phyloP scores from a whole-genome alignment of 2,888 invertebrate species.

The Eupithecia exiguata region DNA sequence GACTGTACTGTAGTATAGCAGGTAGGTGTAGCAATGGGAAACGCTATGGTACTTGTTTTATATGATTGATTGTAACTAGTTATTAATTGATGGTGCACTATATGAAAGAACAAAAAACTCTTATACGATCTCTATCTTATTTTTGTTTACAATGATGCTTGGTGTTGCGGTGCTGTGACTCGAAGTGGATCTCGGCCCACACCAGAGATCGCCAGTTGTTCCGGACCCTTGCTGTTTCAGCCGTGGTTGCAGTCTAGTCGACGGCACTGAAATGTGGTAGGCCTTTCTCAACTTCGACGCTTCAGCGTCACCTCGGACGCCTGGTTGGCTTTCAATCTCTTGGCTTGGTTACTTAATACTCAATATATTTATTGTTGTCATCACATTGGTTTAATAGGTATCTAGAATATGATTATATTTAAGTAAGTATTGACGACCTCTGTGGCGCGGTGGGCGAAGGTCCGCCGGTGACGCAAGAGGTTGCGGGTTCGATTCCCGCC shows the following conservation, averaged over 20 bases:
- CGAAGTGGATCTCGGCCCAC: not conserved
- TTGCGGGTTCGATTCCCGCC: too few species aligned
- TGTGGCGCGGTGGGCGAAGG: too few species aligned
- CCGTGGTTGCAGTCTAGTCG: not conserved
- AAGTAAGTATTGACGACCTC: too few species aligned
- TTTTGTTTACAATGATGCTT: not conserved
- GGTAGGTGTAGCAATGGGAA: conserved; percentile 16
- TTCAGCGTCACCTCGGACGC: too few species aligned
- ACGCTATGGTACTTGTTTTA: conserved; percentile 16
- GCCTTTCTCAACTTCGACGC: not conserved
- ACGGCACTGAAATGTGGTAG: not conserved
- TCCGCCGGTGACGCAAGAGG: too few species aligned
- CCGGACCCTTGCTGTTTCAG: not conserved
- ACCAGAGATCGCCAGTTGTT: not conserved
- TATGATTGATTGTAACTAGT: conserved; percentile 32
- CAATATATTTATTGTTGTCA: too few species aligned
- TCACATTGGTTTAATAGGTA: too few species aligned
- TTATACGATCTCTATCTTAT: not conserved
- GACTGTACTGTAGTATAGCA: not conserved
- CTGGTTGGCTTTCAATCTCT: too few species aligned
- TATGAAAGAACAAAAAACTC: not conserved
- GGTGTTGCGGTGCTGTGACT: not conserved
- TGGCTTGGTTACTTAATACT: not conserved
- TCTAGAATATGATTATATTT: too few species aligned
- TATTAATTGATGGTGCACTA: conserved; percentile 33